These are phyloP conservation scores for Dryas iulia DNA, from an alignment of 1,140 invertebrate genomes.

Conservation along the genomic window DNA sequence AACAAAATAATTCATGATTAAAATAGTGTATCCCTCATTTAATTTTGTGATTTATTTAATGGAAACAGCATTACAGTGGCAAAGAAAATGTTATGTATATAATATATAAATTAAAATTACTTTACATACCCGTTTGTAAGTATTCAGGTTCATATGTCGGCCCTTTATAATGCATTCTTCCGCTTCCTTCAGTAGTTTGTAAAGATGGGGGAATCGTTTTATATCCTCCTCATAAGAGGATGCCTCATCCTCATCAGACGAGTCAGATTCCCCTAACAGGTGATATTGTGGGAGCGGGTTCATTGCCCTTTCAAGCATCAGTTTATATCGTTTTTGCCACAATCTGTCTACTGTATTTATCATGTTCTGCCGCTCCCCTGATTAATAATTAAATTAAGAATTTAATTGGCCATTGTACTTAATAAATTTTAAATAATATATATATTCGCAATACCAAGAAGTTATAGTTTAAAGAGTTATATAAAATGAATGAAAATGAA, in stretches of 20 bases:
- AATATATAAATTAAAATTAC: background rate
- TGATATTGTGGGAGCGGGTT: conserved; percentile 68
- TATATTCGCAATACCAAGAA: too few species aligned
- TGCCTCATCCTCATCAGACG: conserved; percentile 51
- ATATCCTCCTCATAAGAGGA: conserved; percentile 60
- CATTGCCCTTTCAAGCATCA: conserved; percentile 80
- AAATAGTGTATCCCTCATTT: too few species aligned
- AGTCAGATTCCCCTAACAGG: conserved; percentile 43
- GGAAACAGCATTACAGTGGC: too few species aligned
- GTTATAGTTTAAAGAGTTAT: too few species aligned
- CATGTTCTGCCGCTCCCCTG: conserved; percentile 87
- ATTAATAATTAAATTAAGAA: too few species aligned
- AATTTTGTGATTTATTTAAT: too few species aligned
- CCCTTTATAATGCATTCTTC: conserved; percentile 91
- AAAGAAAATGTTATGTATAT: background rate
- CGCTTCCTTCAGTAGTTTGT: conserved; percentile 81
- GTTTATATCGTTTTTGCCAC: conserved; percentile 83
- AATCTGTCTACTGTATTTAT: conserved; percentile 88
- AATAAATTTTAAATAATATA: too few species aligned
- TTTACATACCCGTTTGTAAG: conserved; percentile 83
- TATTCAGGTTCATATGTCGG: conserved; percentile 89
- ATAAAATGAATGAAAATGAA: too few species aligned
- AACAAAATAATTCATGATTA: too few species aligned
- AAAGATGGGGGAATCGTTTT: conserved; percentile 46
- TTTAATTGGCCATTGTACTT: too few species aligned